Evolutionary conservation across 2,797 vertebrate genomes (phyloP).

Genomic region (Okamejei kenojei): DNA sequence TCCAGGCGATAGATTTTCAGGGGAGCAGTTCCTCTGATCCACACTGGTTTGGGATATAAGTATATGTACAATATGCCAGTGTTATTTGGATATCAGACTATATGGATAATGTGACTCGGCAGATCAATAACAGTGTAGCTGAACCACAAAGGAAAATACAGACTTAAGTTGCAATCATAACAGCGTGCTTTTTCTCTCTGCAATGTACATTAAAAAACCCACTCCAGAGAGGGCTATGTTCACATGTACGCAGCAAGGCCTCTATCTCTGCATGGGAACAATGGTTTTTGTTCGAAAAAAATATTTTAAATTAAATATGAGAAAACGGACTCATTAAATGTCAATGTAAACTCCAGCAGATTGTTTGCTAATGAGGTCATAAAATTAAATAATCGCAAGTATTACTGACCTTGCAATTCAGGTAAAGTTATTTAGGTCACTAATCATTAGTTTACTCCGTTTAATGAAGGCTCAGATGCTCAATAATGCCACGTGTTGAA

Average conservation of each 20-base stretch:
- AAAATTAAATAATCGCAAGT: slow-evolving; percentile 20
- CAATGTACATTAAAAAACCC: neutral
- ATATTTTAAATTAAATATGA: slow-evolving; percentile 1
- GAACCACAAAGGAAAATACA: neutral
- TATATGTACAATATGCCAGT: neutral
- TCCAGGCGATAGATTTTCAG: neutral
- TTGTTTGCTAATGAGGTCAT: slow-evolving; percentile 29
- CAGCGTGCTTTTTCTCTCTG: neutral
- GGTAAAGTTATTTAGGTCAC: slow-evolving; percentile 14
- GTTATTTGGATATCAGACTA: neutral
- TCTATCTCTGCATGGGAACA: slow-evolving; percentile 17
- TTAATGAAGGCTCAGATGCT: slow-evolving; percentile 23
- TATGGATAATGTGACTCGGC: neutral
- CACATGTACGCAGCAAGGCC: neutral
- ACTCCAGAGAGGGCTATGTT: neutral
- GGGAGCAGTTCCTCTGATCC: neutral
- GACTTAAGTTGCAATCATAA: slow-evolving; percentile 25
- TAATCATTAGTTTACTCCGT: neutral
- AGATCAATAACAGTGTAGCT: neutral
- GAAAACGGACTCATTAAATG: neutral
- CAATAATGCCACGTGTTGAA: slow-evolving; percentile 7
- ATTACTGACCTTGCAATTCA: neutral
- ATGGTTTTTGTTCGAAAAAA: neutral
- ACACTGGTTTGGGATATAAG: neutral
- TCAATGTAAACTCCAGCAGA: neutral